Evolutionary conservation across 2,888 invertebrate species (phyloP).

Genomic region (Icerya purchasi): DNA sequence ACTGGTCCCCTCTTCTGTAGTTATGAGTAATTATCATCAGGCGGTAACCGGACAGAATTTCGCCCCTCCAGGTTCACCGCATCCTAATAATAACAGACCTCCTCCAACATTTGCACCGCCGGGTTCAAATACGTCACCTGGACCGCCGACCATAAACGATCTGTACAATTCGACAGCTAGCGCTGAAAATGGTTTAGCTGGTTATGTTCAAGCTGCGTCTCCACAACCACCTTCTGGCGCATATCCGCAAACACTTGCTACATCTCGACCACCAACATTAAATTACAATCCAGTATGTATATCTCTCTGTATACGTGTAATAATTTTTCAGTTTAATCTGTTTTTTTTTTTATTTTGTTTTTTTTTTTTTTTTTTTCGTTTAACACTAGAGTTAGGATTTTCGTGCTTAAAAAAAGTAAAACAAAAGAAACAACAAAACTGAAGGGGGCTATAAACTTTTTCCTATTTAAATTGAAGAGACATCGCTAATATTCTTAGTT

Average conservation of each 20-base stretch:
- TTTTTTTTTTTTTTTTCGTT: slow-evolving; percentile 1
- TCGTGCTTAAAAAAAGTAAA: too few relatives aligned
- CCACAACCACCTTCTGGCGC: slow-evolving; percentile 85
- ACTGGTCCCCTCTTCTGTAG: slow-evolving; percentile 35
- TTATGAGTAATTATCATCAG: slow-evolving; percentile 90
- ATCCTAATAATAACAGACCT: slow-evolving; percentile 38
- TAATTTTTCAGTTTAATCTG: not conserved
- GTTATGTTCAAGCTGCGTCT: slow-evolving; percentile 88
- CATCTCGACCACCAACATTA: slow-evolving; percentile 66
- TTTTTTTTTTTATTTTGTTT: not conserved
- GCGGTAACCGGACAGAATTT: slow-evolving; percentile 46
- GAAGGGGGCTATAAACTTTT: too few relatives aligned
- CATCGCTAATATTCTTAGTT: too few relatives aligned
- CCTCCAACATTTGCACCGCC: slow-evolving; percentile 56
- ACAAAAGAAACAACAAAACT: too few relatives aligned
- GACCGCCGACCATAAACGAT: slow-evolving; percentile 62
- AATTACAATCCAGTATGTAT: slow-evolving; percentile 76
- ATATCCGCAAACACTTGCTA: slow-evolving; percentile 69
- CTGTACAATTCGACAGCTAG: slow-evolving; percentile 64
- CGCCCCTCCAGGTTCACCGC: slow-evolving; percentile 65
- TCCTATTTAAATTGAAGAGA: too few relatives aligned
- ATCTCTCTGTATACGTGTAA: slow-evolving; percentile 1
- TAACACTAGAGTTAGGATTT: not conserved
- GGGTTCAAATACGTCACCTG: slow-evolving; percentile 56
- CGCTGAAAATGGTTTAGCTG: slow-evolving; percentile 30